Percentiles rank a stretch among this genome's conserved stretches.
These are phyloP conservation scores for Gouania willdenowi DNA, from an alignment of 2,797 vertebrate genomes.

Conservation along the genomic window DNA sequence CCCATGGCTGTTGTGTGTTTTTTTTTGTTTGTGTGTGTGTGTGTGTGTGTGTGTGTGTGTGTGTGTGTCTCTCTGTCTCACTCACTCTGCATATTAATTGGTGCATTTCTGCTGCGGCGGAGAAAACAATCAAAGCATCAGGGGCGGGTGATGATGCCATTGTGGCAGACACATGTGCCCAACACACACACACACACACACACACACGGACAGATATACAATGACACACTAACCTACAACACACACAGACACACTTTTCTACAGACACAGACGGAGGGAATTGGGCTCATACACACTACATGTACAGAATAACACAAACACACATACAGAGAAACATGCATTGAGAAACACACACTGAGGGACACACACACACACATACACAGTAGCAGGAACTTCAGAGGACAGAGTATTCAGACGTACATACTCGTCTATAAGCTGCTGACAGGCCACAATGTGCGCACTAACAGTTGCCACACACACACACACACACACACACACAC, in stretches of 20 bases:
- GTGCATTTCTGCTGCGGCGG: constrained; percentile 81
- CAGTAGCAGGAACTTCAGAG: constrained; percentile 16
- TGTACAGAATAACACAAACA: too few species aligned
- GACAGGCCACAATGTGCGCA: constrained; percentile 32
- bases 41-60: constrained; percentile 28
- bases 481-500: constrained; percentile 5
- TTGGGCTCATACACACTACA: too few species aligned
- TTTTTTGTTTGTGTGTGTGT: constrained; percentile 26
- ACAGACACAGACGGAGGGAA: constrained; percentile 12
- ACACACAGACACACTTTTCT: too few species aligned
- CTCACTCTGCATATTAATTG: constrained; percentile 86
- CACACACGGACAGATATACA: constrained; percentile 6
- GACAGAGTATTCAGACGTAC: constrained; percentile 19
- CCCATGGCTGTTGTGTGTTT: constrained; percentile 57
- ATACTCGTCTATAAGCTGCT: constrained; percentile 34
- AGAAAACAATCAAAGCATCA: constrained; percentile 83
- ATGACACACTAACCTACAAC: background rate
- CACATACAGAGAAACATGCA: too few species aligned
- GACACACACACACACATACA: background rate
- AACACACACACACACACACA: constrained; percentile 34
- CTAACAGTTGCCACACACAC: constrained; percentile 9
- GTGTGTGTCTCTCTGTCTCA: constrained; percentile 74
- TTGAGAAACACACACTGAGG: constrained; percentile 3
- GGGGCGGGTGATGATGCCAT: constrained; percentile 79
- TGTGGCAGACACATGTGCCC: constrained; percentile 69